Evolutionary conservation across 2,888 invertebrate genomes (phyloP).

Genomic region (Chaetogeoica ovagalla): DNA sequence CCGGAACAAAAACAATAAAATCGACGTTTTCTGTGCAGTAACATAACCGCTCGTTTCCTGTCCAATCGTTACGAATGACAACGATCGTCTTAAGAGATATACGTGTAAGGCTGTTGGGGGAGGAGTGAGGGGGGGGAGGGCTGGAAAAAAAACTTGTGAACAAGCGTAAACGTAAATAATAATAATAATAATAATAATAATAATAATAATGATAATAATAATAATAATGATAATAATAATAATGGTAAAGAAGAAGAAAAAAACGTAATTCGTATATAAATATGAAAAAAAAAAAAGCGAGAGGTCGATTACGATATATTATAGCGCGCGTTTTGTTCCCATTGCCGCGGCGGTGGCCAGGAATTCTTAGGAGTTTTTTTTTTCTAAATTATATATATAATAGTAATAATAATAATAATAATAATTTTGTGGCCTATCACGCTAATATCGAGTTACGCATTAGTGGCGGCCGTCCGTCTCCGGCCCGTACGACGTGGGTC

Average conservation of each 20-base stretch:
- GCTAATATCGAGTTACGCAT: slow-evolving; percentile 24
- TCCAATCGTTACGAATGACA: slow-evolving; percentile 15
- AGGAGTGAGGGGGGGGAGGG: too few relatives aligned
- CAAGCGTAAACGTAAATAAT: slow-evolving; percentile 4
- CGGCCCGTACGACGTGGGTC: neutral
- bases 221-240: too few relatives aligned
- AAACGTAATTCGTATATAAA: too few relatives aligned
- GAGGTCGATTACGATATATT: slow-evolving; percentile 47
- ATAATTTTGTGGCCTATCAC: slow-evolving; percentile 15
- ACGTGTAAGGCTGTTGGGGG: too few relatives aligned
- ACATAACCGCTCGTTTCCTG: slow-evolving; percentile 1
- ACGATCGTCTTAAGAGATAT: slow-evolving; percentile 31
- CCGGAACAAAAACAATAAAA: too few relatives aligned
- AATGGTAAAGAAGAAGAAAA: neutral
- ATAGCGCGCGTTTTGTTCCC: slow-evolving; percentile 40
- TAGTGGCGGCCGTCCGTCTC: neutral
- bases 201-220: too few relatives aligned
- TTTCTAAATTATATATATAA: neutral
- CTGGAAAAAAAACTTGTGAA: slow-evolving; percentile 19
- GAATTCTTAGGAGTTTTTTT: slow-evolving; percentile 10
- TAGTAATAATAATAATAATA: neutral
- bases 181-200: neutral
- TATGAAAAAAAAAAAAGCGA: neutral
- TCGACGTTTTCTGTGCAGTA: neutral
- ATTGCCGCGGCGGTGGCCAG: slow-evolving; percentile 8